Evolutionary conservation across 2,888 invertebrate genomes (phyloP), one percentile per base, ranked within the genome.

Genomic region (Euzophera pinguis): DNA sequence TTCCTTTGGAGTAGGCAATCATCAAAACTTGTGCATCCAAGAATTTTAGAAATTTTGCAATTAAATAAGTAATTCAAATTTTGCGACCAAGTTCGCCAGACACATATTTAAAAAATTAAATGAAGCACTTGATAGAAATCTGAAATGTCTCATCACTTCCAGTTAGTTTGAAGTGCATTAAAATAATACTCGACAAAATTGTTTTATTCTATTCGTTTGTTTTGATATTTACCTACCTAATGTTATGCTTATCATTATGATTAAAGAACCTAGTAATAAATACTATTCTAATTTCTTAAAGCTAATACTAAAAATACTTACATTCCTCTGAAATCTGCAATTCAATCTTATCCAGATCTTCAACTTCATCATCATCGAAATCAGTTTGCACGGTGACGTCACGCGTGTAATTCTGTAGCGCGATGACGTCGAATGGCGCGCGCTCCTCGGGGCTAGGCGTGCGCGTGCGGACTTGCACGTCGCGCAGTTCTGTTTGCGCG

Each of bases 361-460:
- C 86, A 49, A 73, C 69, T 38, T 84, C 82, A 34, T 90, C 89
- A 53, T 88, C 88, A 45, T 90, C 90, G 60, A 91, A 91, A 63
- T 91, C 91, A 0, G 91, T 91, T 65, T 91, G 91, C 42, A 91
- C 91, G 12, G 89, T 90, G 67, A 82, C 90, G 67, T 91, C 91
- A 53, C 88, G 82, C 22, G 90, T 90, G 70, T 81, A 88, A 60
- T 81, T 79, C 59, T 89, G 81, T n/a, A 88, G 64, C 7, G 88
- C 81, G 66, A 90, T 84, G 62, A 88, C 87, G 67, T 90, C 90
- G 55, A 88, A 89, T 8, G 86, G 71, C 49, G 85, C 85, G 56
- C 78, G 75, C 52, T 81, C 83, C 41, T 75, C 75, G 1, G 80
- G 75, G 61, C 71, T 69, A 66, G 79, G 61, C 69, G 73, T 61